These are phyloP conservation scores for Sebastiscus albofasciatus DNA, from an alignment of 2,797 vertebrate species.

Conservation along the genomic window DNA sequence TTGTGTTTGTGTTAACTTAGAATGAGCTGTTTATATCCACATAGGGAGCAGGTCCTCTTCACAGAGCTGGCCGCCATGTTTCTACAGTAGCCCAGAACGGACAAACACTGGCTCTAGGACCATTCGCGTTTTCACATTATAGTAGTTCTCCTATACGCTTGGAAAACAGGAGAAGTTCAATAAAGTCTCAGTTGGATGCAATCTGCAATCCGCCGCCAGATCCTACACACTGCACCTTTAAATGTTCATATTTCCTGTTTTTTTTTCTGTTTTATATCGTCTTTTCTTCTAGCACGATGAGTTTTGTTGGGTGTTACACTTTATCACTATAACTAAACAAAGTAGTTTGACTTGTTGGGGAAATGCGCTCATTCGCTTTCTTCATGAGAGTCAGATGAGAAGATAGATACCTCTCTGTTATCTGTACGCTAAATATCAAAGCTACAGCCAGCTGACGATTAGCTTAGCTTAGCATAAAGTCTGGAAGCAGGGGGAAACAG, in stretches of 20 bases:
- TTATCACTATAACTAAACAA: not conserved
- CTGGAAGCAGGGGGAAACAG: not conserved
- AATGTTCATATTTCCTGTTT: not conserved
- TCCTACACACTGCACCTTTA: too few species aligned
- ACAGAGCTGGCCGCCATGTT: rapidly evolving
- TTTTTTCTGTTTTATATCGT: not conserved
- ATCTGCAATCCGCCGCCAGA: too few species aligned
- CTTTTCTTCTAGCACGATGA: not conserved
- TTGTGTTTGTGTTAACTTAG: too few species aligned
- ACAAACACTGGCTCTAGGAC: too few species aligned
- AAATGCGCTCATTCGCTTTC: not conserved
- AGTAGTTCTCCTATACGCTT: too few species aligned
- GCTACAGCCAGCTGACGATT: not conserved
- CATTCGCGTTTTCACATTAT: too few species aligned
- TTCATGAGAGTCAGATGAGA: not conserved
- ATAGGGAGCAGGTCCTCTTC: too few species aligned
- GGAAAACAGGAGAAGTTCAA: too few species aligned
- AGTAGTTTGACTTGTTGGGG: not conserved
- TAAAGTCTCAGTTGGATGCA: too few species aligned
- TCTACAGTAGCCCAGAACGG: too few species aligned
- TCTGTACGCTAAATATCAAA: rapidly evolving
- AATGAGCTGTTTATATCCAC: too few species aligned
- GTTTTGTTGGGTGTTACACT: not conserved
- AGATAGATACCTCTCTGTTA: not conserved
- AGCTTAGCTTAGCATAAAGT: not conserved